phyloP scores from a whole-genome alignment of 1,140 invertebrate genomes.

The Tetramorium simillimum region DNA sequence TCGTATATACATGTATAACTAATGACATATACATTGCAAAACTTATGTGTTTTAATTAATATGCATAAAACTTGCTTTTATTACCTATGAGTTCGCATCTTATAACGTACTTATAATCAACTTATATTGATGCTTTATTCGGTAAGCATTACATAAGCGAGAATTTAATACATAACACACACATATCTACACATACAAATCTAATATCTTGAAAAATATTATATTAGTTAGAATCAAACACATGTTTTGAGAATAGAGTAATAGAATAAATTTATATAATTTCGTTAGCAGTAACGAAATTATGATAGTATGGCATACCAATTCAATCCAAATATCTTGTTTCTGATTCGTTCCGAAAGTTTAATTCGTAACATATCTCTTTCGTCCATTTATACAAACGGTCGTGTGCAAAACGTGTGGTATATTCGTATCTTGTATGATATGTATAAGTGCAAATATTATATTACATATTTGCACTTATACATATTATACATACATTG shows the following conservation, averaged over 20 bases:
- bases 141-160: background rate
- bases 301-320: no score
- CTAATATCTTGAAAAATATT: no score
- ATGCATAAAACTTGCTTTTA: background rate
- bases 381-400: background rate
- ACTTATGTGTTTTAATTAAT: background rate
- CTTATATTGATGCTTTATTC: background rate
- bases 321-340: no score
- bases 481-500: no score
- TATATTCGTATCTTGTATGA: background rate
- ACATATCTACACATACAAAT: background rate
- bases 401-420: no score
- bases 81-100: background rate
- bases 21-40: background rate
- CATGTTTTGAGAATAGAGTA: no score
- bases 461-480: no score
- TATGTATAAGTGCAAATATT: background rate
- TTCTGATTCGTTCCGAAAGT: no score
- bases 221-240: no score
- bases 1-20: background rate
- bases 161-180: background rate
- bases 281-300: no score
- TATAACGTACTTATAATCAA: background rate
- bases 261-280: no score
- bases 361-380: background rate